A percentile compares a stretch with the other conserved stretches of the same genome.
Evolutionary conservation across 2,113 vertebrate species (phyloP).

Genomic region (Hemibagrus wyckioides): DNA sequence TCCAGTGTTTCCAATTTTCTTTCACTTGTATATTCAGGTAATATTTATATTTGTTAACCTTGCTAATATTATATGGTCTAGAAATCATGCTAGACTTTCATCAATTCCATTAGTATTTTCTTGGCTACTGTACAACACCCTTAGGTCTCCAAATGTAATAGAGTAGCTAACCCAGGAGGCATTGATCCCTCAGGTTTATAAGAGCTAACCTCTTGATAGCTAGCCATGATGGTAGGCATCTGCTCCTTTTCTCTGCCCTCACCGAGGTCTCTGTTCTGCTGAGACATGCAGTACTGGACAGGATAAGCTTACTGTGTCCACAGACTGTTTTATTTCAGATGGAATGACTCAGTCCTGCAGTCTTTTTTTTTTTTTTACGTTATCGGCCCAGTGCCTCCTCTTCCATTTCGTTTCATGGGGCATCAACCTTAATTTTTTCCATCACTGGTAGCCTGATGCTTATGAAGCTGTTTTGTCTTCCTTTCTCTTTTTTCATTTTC

Average conservation of each 20-base stretch:
- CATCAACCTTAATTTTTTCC: constrained; percentile 68
- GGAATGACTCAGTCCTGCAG: constrained; percentile 58
- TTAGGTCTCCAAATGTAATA: background rate
- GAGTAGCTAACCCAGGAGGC: background rate
- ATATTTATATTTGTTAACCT: background rate
- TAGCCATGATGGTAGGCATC: constrained; percentile 47
- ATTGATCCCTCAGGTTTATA: background rate
- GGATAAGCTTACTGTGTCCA: constrained; percentile 57
- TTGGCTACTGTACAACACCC: background rate
- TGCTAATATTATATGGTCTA: background rate
- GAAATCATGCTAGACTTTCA: background rate
- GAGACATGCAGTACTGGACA: constrained; percentile 45
- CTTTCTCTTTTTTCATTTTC: constrained; percentile 16
- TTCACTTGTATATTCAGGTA: background rate
- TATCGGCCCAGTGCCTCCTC: constrained; percentile 58
- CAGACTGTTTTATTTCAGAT: constrained; percentile 65
- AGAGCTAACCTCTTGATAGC: constrained; percentile 14
- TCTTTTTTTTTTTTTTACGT: constrained; percentile 59
- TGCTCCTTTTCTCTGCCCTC: constrained; percentile 36
- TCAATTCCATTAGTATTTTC: background rate
- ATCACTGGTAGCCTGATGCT: constrained; percentile 60
- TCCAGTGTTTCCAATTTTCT: background rate
- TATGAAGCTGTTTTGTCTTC: constrained; percentile 51
- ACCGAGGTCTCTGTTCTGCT: constrained; percentile 28
- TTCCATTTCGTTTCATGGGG: constrained; percentile 64